phyloP scores from a whole-genome alignment of 2,888 invertebrate genomes.

The Drosophila peninsularis region DNA sequence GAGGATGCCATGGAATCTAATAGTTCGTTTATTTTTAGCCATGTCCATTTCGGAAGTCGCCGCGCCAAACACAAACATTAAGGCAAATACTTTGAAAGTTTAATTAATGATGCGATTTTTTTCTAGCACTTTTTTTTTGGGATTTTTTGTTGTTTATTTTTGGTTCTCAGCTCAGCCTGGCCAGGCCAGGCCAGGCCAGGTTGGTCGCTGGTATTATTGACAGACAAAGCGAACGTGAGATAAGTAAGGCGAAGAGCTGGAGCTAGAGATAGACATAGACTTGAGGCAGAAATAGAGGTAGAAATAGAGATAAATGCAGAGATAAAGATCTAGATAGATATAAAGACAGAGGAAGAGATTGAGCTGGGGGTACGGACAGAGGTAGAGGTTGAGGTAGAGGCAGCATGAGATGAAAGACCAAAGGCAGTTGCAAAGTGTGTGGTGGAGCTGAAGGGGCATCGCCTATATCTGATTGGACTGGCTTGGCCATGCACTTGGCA shows the following conservation, averaged over 20 bases:
- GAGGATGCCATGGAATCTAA: conserved; percentile 59
- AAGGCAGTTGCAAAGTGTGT: too few species aligned
- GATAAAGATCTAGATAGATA: background rate
- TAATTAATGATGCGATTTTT: conserved; percentile 75
- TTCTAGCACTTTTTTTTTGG: background rate
- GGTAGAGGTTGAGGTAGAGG: background rate
- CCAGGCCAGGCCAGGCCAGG: conserved; percentile 40
- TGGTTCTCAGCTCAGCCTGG: conserved; percentile 22
- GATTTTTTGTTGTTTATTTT: conserved; percentile 10
- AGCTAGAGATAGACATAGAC: background rate
- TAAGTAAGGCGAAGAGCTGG: conserved; percentile 29
- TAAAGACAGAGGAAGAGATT: background rate
- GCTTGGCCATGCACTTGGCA: conserved; percentile 23
- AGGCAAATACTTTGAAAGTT: conserved; percentile 41
- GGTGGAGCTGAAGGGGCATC: too few species aligned
- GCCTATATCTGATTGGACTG: conserved; percentile 4
- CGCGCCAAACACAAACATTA: conserved; percentile 34
- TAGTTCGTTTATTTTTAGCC: conserved; percentile 66
- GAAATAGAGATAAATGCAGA: background rate
- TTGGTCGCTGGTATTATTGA: conserved; percentile 19
- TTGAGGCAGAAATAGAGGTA: background rate
- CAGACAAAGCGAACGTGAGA: conserved; percentile 32
- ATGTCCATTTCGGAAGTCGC: conserved; percentile 73
- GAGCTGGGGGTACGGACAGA: too few species aligned
- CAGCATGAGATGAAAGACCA: too few species aligned